Evolutionary conservation across 1,140 invertebrate genomes (phyloP).

Genomic region (Zaprionus vittiger): DNA sequence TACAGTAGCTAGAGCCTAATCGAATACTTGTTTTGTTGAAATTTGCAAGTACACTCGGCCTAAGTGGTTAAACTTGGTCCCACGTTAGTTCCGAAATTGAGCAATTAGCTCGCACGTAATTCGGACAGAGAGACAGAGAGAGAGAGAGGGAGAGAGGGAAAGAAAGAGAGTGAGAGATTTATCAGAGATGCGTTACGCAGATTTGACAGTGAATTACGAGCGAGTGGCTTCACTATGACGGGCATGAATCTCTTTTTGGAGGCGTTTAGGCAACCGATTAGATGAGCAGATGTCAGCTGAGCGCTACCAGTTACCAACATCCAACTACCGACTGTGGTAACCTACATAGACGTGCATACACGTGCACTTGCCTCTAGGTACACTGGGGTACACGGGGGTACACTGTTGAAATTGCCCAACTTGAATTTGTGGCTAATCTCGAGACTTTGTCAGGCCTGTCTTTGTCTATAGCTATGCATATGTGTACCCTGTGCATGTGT

Average conservation of each 20-base stretch:
- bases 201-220: conserved; percentile 58
- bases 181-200: conserved; percentile 47
- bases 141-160: conserved; percentile 6
- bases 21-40: neutral
- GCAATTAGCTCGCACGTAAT: conserved; percentile 32
- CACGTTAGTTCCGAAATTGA: conserved; percentile 18
- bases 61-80: neutral
- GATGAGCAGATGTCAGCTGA: conserved; percentile 50
- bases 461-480: neutral
- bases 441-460: neutral
- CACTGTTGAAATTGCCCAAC: conserved; percentile 1
- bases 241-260: conserved; percentile 44
- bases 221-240: conserved; percentile 39
- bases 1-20: neutral
- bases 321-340: conserved; percentile 3
- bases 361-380: conserved; percentile 3
- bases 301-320: conserved; percentile 10
- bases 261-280: conserved; percentile 62
- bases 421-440: neutral
- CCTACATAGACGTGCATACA: conserved; percentile 11
- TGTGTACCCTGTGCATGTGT: neutral
- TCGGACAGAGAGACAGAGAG: neutral
- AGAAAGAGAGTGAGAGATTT: conserved; percentile 31
- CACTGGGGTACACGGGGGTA: neutral
- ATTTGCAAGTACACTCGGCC: neutral